Conservation (phyloP, 2,113 vertebrate species). For the Caretta caretta region DNA sequence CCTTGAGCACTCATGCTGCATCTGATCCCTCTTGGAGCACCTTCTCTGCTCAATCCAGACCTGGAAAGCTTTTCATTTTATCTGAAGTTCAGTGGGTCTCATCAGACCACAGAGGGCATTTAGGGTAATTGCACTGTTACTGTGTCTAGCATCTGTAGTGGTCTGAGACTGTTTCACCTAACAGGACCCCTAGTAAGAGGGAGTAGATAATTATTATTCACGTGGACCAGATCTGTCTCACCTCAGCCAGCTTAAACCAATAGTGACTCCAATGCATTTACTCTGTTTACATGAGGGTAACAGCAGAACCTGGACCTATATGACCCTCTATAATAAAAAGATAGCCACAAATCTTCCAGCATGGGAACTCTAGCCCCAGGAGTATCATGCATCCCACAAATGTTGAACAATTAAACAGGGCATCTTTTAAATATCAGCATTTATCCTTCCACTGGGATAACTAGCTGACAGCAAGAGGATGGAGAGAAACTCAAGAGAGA, state of each 20-base stretch:
- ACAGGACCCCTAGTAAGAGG: background rate
- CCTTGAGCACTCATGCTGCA: background rate
- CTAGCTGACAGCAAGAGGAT: background rate
- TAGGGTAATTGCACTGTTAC: background rate
- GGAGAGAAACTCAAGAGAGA: background rate
- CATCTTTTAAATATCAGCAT: background rate
- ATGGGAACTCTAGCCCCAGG: background rate
- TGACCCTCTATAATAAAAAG: background rate
- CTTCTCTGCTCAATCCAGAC: background rate
- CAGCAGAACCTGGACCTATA: background rate
- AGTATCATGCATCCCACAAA: background rate
- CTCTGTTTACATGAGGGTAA: background rate
- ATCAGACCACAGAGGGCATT: background rate
- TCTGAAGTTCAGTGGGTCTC: constrained; percentile 15
- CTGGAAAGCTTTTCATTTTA: background rate
- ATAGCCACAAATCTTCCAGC: background rate
- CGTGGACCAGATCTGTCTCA: background rate
- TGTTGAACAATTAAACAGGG: background rate
- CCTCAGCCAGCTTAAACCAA: background rate
- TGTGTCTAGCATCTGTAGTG: background rate
- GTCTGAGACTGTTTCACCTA: background rate
- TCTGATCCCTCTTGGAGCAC: background rate
- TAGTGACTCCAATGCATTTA: background rate
- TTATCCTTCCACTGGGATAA: background rate
- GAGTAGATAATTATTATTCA: background rate